Percentiles rank a stretch among this genome's conserved stretches.
These are phyloP conservation scores for Chrysochloris asiatica DNA, from an alignment of 2,113 vertebrate species.

Conservation along the genomic window DNA sequence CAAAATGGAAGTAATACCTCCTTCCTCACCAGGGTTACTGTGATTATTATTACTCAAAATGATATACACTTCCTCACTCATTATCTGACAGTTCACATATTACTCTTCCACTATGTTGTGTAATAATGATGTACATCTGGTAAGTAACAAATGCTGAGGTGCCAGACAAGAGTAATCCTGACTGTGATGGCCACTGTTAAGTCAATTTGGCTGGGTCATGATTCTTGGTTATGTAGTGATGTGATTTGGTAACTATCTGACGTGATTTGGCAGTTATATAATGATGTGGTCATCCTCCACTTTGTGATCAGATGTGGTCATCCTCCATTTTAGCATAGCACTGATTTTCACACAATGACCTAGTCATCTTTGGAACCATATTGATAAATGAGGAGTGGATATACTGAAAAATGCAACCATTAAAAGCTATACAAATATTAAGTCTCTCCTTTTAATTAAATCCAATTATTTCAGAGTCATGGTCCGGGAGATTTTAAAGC, in stretches of 20 bases:
- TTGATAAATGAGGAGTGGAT: neutral
- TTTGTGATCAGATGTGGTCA: neutral
- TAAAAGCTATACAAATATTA: neutral
- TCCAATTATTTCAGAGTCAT: neutral
- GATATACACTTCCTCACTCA: no score
- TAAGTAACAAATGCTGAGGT: no score
- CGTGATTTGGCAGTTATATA: neutral
- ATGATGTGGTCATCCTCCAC: neutral
- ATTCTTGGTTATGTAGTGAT: neutral
- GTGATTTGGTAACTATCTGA: no score
- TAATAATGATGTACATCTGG: neutral
- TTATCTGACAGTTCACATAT: no score
- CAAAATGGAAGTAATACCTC: neutral
- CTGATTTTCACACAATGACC: neutral
- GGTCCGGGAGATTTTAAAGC: neutral
- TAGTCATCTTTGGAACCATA: neutral
- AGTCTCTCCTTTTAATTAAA: conserved; percentile 18
- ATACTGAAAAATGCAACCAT: conserved; percentile 3
- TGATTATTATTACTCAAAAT: neutral
- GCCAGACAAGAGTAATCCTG: neutral
- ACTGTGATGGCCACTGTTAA: neutral
- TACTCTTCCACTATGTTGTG: neutral
- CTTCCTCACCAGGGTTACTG: neutral
- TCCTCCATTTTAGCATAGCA: neutral
- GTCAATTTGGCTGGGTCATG: neutral